Evolutionary conservation across 2,888 invertebrate genomes (phyloP).

Genomic region (Cerceris ruficornis): DNA sequence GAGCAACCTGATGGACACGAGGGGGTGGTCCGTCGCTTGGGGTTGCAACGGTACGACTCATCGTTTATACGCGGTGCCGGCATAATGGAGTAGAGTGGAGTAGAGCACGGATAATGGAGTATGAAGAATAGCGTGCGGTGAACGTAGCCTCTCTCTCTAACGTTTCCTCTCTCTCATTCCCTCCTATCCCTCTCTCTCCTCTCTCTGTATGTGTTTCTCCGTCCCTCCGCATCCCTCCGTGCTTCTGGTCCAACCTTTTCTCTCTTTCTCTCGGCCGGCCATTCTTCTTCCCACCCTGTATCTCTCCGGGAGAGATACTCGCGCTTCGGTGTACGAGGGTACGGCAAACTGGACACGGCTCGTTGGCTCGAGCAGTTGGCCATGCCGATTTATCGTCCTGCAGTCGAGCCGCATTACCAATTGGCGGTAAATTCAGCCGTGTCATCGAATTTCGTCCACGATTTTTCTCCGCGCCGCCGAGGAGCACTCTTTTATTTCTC

Average conservation of each 20-base stretch:
- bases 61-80: constrained; percentile 76
- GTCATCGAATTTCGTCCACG: constrained; percentile 46
- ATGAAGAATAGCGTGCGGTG: constrained; percentile 76
- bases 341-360: constrained; percentile 73
- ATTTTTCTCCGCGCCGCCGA: constrained; percentile 33
- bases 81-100: constrained; percentile 79
- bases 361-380: constrained; percentile 75
- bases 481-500: constrained; percentile 15
- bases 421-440: constrained; percentile 67
- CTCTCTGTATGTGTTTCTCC: constrained; percentile 34
- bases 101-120: constrained; percentile 79
- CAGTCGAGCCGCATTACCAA: constrained; percentile 64
- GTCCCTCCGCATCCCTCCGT: constrained; percentile 9
- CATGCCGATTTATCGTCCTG: constrained; percentile 76
- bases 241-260: constrained; percentile 19
- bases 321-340: constrained; percentile 41
- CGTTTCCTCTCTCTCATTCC: constrained; percentile 15
- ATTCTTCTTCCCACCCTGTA: constrained; percentile 34
- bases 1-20: constrained; percentile 64
- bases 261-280: constrained; percentile 36
- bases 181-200: constrained; percentile 25
- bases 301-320: constrained; percentile 8
- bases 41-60: constrained; percentile 64
- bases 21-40: constrained; percentile 65
- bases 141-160: constrained; percentile 65